phyloP scores from a whole-genome alignment of 2,113 vertebrate genomes.

The Sturnira hondurensis region DNA sequence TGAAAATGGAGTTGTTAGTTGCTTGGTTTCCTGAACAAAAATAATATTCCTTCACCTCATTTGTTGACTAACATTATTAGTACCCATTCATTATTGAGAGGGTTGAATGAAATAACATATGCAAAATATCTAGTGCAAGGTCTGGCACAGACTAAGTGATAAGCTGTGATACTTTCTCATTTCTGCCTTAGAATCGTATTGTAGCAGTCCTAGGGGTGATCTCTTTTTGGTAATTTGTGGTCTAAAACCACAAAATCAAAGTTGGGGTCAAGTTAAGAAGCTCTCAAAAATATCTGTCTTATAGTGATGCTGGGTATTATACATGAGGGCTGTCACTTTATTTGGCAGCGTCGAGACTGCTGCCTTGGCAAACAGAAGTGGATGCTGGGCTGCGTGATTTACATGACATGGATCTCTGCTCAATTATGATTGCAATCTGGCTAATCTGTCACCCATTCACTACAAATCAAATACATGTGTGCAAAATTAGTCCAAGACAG shows the following conservation, averaged over 20 bases:
- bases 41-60: neutral
- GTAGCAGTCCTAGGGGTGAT: neutral
- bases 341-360: neutral
- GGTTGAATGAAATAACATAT: neutral
- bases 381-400: neutral
- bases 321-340: neutral
- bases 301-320: neutral
- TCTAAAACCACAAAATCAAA: neutral
- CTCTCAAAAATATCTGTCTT: neutral
- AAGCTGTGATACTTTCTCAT: neutral
- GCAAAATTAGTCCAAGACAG: conserved; percentile 19
- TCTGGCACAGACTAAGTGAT: neutral
- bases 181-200: neutral
- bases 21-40: neutral
- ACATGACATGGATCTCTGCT: conserved; percentile 54
- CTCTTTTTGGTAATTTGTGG: neutral
- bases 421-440: conserved; percentile 44
- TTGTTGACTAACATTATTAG: neutral
- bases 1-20: neutral
- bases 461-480: conserved; percentile 36
- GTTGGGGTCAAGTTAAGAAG: neutral
- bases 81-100: neutral
- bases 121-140: neutral
- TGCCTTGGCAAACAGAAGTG: conserved; percentile 7
- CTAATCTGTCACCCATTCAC: conserved; percentile 51